Conservation (phyloP, 2,888 invertebrate genomes). For the Arctia plantaginis region DNA sequence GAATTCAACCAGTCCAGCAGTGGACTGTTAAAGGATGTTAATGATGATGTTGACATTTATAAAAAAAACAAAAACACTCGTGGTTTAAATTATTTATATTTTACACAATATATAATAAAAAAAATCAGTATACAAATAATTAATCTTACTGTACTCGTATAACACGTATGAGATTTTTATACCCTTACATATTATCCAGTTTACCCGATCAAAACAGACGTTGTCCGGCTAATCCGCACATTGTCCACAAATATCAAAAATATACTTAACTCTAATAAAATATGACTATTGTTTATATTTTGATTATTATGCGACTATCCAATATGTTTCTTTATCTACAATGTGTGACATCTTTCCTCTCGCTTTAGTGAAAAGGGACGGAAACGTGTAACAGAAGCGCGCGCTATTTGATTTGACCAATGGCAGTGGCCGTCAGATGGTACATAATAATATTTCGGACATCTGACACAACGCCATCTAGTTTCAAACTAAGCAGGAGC, state of each 20-base stretch:
- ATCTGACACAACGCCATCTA: too few relatives aligned
- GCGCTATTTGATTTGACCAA: background rate
- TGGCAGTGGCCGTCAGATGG: background rate
- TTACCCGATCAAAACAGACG: slow-evolving; percentile 1
- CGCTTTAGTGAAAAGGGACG: background rate
- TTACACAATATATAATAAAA: slow-evolving; percentile 37
- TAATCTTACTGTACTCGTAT: slow-evolving; percentile 4
- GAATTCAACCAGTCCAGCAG: too few relatives aligned
- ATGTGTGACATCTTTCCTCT: background rate
- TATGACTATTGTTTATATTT: slow-evolving; percentile 16
- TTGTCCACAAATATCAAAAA: slow-evolving; percentile 14
- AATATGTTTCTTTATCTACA: background rate
- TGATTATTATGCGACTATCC: slow-evolving; percentile 12
- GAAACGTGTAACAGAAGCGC: background rate
- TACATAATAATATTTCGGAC: too few relatives aligned
- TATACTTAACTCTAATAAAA: slow-evolving; percentile 11
- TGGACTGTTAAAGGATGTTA: too few relatives aligned
- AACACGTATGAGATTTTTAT: slow-evolving; percentile 3
- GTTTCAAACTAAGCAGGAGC: too few relatives aligned
- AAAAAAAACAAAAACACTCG: background rate
- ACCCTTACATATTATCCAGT: slow-evolving; percentile 2
- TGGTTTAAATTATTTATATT: slow-evolving; percentile 30
- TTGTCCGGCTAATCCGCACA: background rate
- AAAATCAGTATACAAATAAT: slow-evolving; percentile 41
- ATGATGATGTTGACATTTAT: too few relatives aligned